Conservation (phyloP, 2,797 vertebrate species). For the Serranus cabrilla region DNA sequence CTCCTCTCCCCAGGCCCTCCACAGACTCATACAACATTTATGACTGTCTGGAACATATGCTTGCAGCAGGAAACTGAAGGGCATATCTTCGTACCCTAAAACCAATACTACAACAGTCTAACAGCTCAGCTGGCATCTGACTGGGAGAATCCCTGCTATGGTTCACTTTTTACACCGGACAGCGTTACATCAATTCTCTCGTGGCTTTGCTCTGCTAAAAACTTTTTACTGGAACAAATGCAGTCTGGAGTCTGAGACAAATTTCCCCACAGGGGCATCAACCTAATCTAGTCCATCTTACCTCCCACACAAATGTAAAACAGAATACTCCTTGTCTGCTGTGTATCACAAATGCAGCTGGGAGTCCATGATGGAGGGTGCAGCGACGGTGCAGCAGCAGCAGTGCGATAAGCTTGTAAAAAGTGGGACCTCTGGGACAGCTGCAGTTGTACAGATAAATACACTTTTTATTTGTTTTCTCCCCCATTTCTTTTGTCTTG, state of each 20-base stretch:
- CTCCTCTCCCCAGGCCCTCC: conserved; percentile 32
- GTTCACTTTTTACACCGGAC: conserved; percentile 27
- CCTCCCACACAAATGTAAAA: conserved; percentile 45
- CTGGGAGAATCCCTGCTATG: conserved; percentile 23
- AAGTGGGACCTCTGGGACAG: conserved; percentile 26
- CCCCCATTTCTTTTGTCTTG: not conserved
- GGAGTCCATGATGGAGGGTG: conserved; percentile 14
- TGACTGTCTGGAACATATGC: conserved; percentile 69
- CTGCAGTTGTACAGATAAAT: conserved; percentile 13
- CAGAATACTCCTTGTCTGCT: conserved; percentile 10
- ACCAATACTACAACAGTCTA: conserved; percentile 37
- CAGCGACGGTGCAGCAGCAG: not conserved
- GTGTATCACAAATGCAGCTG: conserved; percentile 20
- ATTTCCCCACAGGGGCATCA: conserved; percentile 34
- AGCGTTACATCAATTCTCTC: conserved; percentile 13
- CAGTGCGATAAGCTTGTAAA: conserved; percentile 26
- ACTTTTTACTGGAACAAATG: conserved; percentile 29
- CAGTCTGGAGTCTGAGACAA: conserved; percentile 22
- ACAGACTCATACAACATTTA: conserved; percentile 74
- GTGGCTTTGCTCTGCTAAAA: conserved; percentile 6
- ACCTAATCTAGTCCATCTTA: conserved; percentile 31
- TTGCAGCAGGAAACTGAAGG: conserved; percentile 63
- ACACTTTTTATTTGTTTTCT: conserved; percentile 24
- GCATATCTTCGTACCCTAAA: conserved; percentile 50
- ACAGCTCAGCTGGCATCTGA: conserved; percentile 48